These are phyloP conservation scores for Pteruthius melanotis DNA, from an alignment of 2,113 vertebrate genomes.

Conservation along the genomic window DNA sequence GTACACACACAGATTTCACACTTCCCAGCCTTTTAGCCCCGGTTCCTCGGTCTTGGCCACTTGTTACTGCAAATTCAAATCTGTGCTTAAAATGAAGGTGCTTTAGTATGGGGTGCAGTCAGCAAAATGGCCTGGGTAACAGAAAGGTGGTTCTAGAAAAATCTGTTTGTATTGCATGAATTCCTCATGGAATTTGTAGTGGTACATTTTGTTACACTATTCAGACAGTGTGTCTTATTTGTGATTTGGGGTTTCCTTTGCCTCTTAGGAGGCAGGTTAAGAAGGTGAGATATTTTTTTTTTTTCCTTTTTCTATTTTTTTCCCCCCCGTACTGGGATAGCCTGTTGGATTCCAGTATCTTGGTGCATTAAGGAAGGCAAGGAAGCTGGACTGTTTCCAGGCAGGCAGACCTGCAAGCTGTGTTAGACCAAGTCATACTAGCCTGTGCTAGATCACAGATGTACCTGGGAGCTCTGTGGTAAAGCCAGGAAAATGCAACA, in stretches of 20 bases:
- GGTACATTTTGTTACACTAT: not conserved
- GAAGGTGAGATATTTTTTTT: not conserved
- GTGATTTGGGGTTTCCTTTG: not conserved
- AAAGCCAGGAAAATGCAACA: not conserved
- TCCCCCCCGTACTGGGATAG: not conserved
- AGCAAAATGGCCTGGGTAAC: not conserved
- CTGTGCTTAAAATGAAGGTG: not conserved
- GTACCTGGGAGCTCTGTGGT: not conserved
- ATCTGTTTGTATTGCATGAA: not conserved
- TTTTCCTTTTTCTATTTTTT: fast-evolving
- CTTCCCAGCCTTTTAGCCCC: slow-evolving; percentile 3
- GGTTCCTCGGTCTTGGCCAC: not conserved
- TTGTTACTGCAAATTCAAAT: not conserved
- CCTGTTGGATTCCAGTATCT: not conserved
- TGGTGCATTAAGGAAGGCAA: not conserved
- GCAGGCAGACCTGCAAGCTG: not conserved
- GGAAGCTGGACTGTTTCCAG: not conserved
- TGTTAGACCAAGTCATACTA: not conserved
- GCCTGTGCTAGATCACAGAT: not conserved
- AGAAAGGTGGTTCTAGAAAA: not conserved
- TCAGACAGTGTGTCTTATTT: not conserved
- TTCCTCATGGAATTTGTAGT: not conserved
- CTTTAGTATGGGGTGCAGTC: not conserved
- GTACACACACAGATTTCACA: slow-evolving; percentile 26
- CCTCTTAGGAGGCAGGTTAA: not conserved